A percentile compares a stretch with the other conserved stretches of the same genome.
These are phyloP conservation scores for Zootermopsis nevadensis DNA, from an alignment of 2,888 invertebrate genomes.

Conservation along the genomic window DNA sequence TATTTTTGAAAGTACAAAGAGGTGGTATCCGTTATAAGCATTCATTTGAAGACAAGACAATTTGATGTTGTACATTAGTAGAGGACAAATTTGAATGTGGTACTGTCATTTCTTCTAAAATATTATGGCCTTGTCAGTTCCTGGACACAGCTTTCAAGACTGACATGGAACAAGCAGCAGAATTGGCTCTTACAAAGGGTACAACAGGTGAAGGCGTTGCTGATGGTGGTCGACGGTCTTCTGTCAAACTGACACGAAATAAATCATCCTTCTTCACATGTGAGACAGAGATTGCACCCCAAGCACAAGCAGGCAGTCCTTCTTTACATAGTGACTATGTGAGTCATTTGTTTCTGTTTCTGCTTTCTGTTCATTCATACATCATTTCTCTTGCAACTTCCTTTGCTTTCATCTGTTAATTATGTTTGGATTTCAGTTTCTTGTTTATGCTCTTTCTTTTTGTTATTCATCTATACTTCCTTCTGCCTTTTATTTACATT, in stretches of 20 bases:
- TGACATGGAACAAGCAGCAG: conserved; percentile 73
- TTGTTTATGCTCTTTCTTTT: too few relatives aligned
- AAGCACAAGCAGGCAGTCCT: conserved; percentile 42
- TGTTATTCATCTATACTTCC: too few relatives aligned
- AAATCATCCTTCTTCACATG: conserved; percentile 44
- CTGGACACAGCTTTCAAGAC: conserved; percentile 83
- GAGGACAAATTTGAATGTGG: too few relatives aligned
- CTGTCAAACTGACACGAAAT: conserved; percentile 32
- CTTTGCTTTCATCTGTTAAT: background rate
- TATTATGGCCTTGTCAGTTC: conserved; percentile 67
- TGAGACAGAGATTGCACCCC: conserved; percentile 39
- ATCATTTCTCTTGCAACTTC: background rate
- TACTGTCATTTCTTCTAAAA: too few relatives aligned
- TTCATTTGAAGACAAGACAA: background rate
- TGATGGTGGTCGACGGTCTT: background rate
- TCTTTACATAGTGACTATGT: conserved; percentile 41
- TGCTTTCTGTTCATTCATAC: background rate
- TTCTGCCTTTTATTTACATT: too few relatives aligned
- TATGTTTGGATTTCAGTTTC: too few relatives aligned
- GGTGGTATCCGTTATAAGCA: background rate
- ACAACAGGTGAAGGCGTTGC: background rate
- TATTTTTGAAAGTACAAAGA: too few relatives aligned
- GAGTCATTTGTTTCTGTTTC: conserved; percentile 19
- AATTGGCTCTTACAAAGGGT: conserved; percentile 60
- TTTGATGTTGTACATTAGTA: too few relatives aligned